A percentile compares a stretch with the other conserved stretches of the same genome.
Evolutionary conservation across 2,888 invertebrate species (phyloP).

Genomic region (Phlogophora meticulosa): DNA sequence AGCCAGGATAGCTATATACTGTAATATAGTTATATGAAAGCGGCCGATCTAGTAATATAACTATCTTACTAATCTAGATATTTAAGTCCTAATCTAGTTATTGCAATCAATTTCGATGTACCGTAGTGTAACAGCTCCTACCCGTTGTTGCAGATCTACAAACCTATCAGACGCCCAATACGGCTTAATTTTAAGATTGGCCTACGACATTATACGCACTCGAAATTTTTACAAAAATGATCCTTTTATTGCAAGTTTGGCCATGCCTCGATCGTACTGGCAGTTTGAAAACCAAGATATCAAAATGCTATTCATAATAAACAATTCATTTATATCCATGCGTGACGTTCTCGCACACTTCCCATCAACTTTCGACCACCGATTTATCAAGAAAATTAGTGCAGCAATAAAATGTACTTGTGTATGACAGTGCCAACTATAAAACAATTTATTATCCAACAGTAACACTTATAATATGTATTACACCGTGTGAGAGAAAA

Average conservation of each 20-base stretch:
- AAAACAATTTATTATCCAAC: slow-evolving; percentile 25
- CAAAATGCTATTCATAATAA: not conserved
- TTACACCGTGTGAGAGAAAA: slow-evolving; percentile 47
- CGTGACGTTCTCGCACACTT: not conserved
- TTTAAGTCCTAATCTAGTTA: no score
- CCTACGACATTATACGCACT: no score
- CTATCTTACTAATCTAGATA: no score
- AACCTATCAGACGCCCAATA: no score
- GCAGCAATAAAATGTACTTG: not conserved
- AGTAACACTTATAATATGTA: slow-evolving; percentile 15
- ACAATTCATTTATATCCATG: slow-evolving; percentile 1
- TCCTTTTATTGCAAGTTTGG: not conserved
- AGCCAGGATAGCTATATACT: no score
- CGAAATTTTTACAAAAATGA: no score
- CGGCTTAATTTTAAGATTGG: no score
- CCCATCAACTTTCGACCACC: not conserved
- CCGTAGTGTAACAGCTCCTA: no score
- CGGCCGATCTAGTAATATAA: no score
- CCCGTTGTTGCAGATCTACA: no score
- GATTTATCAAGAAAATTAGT: not conserved
- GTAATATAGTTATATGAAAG: no score
- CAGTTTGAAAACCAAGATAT: not conserved
- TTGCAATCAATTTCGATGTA: no score
- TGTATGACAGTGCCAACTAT: slow-evolving; percentile 11
- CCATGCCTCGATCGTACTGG: not conserved